Percentiles rank a stretch among this genome's conserved stretches.
Evolutionary conservation across 1,140 invertebrate genomes (phyloP).

Genomic region (Hycleus phaleratus): DNA sequence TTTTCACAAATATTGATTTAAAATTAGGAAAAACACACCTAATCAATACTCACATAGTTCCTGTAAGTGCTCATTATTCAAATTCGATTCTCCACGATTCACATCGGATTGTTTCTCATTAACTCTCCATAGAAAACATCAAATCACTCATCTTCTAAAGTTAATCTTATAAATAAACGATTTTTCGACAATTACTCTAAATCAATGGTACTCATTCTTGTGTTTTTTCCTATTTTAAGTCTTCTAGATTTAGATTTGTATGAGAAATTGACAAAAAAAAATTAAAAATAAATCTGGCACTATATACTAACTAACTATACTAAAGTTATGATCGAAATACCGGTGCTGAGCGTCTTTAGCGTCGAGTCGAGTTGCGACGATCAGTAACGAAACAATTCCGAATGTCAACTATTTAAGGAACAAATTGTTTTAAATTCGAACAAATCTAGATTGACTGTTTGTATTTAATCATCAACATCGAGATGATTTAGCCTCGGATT

Average conservation of each 20-base stretch:
- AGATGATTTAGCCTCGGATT: too few species aligned
- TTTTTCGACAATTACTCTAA: too few species aligned
- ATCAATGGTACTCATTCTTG: too few species aligned
- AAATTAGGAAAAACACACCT: background rate
- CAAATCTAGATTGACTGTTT: background rate
- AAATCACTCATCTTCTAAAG: too few species aligned
- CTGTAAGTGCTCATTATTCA: constrained; percentile 28
- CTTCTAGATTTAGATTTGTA: background rate
- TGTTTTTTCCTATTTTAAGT: background rate
- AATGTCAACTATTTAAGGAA: constrained; percentile 20
- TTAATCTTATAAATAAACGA: too few species aligned
- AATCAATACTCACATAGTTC: constrained; percentile 29
- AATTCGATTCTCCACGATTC: background rate
- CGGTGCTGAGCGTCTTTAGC: constrained; percentile 19
- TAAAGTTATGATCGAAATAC: constrained; percentile 2
- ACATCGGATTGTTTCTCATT: background rate
- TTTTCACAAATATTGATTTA: too few species aligned
- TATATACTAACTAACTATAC: constrained; percentile 12
- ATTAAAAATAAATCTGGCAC: background rate
- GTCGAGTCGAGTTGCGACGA: constrained; percentile 11
- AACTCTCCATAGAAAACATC: background rate
- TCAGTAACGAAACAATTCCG: background rate
- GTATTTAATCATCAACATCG: too few species aligned
- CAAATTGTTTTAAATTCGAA: constrained; percentile 10
- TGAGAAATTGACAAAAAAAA: background rate